Percentiles rank a stretch among this genome's conserved stretches.
Evolutionary conservation across 2,113 vertebrate genomes (phyloP).

Genomic region (Enhydra lutris): DNA sequence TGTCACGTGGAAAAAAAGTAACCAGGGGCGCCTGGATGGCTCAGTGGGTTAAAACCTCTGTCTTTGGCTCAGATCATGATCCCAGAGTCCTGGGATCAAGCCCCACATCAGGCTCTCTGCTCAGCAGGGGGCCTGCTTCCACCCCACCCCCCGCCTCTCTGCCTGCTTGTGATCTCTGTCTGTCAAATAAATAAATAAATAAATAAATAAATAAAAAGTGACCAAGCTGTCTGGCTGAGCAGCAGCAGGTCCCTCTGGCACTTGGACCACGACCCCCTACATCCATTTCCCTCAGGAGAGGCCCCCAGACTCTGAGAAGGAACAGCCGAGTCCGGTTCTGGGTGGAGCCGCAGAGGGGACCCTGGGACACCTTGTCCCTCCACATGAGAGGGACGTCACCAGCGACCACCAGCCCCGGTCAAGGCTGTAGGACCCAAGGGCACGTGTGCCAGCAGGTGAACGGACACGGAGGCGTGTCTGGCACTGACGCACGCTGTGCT

Average conservation of each 20-base stretch:
- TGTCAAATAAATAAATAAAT: too few species aligned
- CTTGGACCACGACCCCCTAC: neutral
- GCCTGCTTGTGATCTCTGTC: too few species aligned
- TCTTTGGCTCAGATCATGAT: too few species aligned
- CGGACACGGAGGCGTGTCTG: rapidly evolving
- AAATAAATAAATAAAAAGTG: neutral
- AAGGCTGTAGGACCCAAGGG: neutral
- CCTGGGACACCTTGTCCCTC: too few species aligned
- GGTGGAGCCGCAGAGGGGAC: too few species aligned
- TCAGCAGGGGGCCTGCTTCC: too few species aligned
- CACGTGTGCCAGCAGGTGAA: rapidly evolving
- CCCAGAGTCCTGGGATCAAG: too few species aligned
- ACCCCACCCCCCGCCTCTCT: too few species aligned
- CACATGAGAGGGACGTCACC: too few species aligned
- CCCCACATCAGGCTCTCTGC: too few species aligned
- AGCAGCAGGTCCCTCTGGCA: neutral
- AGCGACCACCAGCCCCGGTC: neutral
- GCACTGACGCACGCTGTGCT: rapidly evolving
- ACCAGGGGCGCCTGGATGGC: neutral
- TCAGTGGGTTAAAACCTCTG: too few species aligned
- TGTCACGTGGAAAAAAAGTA: neutral
- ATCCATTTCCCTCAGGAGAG: neutral
- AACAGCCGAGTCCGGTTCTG: rapidly evolving
- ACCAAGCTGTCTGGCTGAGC: neutral
- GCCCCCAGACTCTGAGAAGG: neutral